These are phyloP conservation scores for Keiferia lycopersicella DNA, from an alignment of 2,888 invertebrate species.

Conservation along the genomic window DNA sequence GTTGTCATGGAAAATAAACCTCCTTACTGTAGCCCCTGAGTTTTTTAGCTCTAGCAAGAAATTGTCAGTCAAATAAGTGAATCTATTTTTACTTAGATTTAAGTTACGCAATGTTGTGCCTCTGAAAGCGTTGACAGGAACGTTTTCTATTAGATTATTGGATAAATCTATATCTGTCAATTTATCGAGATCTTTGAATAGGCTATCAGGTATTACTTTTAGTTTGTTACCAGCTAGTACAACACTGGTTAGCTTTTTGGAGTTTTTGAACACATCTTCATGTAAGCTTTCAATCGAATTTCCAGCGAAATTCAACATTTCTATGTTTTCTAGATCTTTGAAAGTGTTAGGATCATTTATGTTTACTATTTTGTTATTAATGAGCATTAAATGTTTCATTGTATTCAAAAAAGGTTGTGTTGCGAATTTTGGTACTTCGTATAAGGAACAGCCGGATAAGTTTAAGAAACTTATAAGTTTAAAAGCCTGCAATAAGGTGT, in stretches of 20 bases:
- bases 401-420: conserved; percentile 51
- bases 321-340: conserved; percentile 50
- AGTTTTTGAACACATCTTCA: conserved; percentile 50
- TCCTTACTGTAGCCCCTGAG: conserved; percentile 53
- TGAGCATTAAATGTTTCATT: conserved; percentile 54
- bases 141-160: conserved; percentile 53
- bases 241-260: conserved; percentile 55
- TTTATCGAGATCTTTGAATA: conserved; percentile 53
- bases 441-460: conserved; percentile 53
- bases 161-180: conserved; percentile 58
- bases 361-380: conserved; percentile 54
- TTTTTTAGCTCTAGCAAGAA: conserved; percentile 63
- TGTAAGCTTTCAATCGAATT: conserved; percentile 56
- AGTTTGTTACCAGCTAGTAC: conserved; percentile 57
- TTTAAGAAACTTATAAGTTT: conserved; percentile 46
- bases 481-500: conserved; percentile 47
- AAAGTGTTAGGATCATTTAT: conserved; percentile 45
- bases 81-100: conserved; percentile 59
- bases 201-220: conserved; percentile 49
- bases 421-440: conserved; percentile 55
- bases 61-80: conserved; percentile 63
- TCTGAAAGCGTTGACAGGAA: conserved; percentile 58
- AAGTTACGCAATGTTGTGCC: conserved; percentile 57
- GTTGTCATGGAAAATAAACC: conserved; percentile 66
- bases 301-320: conserved; percentile 54